Evolutionary conservation across 92 coral and sea anemone species (phyloP), one percentile per base, ranked within the genome.

Genomic region (Phymanthus crucifer): DNA sequence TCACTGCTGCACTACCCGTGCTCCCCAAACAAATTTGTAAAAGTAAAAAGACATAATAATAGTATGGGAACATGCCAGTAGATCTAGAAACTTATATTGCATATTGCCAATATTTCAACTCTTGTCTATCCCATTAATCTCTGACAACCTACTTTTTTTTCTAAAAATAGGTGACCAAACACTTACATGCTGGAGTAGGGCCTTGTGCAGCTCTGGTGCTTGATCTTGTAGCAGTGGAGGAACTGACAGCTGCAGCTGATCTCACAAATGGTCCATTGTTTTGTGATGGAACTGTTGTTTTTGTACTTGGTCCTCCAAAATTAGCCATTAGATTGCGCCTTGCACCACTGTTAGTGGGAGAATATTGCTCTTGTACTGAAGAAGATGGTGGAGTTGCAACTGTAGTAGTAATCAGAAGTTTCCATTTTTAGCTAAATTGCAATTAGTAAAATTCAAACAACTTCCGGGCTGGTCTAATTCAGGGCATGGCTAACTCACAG

Each of bases 301-400:
- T 82, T 1, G 80, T 32, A 0, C 91, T 78, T 50, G 94, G 78
- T 64, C 88, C 91, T 24, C 94, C 80, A 82, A 92, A 92, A 74
- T 90, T 91, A 54, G 87, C 92, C 92, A 91, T 84, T 27, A 95
- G 89, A 40, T 90, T 95, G 54, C 98, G 91, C 26, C 98, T 79
- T 21, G 97, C 98, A 50, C 97, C 97, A 84, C 93, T 90, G 85
- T 85, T 86, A 5, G 85, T 84, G 0, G 98, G 98, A 11, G 98
- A 95, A 58, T 82, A 81, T 67, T 93, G 87, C 54, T 93, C 90
- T 24, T 88, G 97, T 36, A 80, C 84, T 12, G 93, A 88, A 32
- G 98, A 83, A 17, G 90, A 89, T 9, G 93, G 75, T 46, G 89
- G 75, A 8, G 95, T 91, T 19, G 91, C 74, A 6, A 38, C 83